phyloP scores from a whole-genome alignment of 2,888 invertebrate genomes.

The Agelastica alni region DNA sequence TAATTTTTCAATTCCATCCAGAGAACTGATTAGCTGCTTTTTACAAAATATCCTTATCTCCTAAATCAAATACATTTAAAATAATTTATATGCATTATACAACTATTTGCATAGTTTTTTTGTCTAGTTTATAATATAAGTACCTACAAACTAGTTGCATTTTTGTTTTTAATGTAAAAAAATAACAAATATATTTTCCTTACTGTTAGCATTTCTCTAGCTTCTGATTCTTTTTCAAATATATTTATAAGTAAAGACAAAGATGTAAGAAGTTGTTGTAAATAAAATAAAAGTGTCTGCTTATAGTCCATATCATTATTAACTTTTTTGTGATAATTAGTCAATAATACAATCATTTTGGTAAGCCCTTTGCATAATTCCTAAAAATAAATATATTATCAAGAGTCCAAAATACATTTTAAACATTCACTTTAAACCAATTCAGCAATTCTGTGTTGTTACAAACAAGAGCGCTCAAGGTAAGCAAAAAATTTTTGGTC shows the following conservation, averaged over 20 bases:
- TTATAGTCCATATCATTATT: conserved; percentile 21
- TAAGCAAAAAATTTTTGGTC: conserved; percentile 17
- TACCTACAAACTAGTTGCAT: too few species aligned
- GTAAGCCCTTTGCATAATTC: conserved; percentile 31
- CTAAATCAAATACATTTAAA: neutral
- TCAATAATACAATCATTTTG: conserved; percentile 29
- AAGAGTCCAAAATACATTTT: neutral
- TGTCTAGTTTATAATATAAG: too few species aligned
- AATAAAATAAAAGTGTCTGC: conserved; percentile 30
- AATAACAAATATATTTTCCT: conserved; percentile 16
- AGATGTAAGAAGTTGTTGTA: conserved; percentile 37
- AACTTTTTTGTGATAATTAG: conserved; percentile 23
- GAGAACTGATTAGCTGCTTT: conserved; percentile 41
- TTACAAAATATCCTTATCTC: conserved; percentile 37
- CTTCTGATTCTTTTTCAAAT: conserved; percentile 36
- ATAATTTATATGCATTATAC: too few species aligned
- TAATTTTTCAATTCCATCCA: conserved; percentile 37
- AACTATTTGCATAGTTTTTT: too few species aligned
- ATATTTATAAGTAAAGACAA: conserved; percentile 36
- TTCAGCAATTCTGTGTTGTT: conserved; percentile 25
- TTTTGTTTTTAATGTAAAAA: too few species aligned
- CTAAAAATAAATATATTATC: conserved; percentile 27
- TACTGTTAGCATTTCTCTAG: conserved; percentile 32
- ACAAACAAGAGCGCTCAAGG: conserved; percentile 10
- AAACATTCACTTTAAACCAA: conserved; percentile 32